Evolutionary conservation across 2,888 invertebrate species (phyloP), one percentile per base, ranked within the genome.

Genomic region (Folsomia candida): DNA sequence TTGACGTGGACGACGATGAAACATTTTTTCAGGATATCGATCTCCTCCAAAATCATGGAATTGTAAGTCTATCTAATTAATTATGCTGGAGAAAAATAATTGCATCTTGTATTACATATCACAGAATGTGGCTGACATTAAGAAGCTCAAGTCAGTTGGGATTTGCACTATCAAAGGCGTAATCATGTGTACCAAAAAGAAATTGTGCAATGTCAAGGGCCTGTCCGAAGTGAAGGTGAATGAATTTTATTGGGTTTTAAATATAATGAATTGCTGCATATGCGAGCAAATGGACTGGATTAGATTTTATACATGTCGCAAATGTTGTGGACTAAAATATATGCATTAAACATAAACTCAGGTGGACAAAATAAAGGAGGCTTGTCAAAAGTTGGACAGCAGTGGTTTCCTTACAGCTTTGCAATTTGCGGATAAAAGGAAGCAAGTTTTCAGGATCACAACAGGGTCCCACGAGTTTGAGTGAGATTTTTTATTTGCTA

Each of bases 101-200:
- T 67, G 4, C 22, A 20, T 54, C 61, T 14, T 37, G 26, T 69
- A 25, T 59, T 3, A 26, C 64, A 26, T 22, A 22, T 61, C 9
- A 25, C 61, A 83, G 84, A 88, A 89, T 83, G 88, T 88, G 60
- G 89, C 89, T 2, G 92, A 92, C 81, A 89, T 92, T 28, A 90
- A 90, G 83, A 90, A 90, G 82, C 82, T 92, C 77, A 91, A 92
- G 83, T 85, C 86, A 18, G 87, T 87, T 61, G 92, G 92, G 76
- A 90, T 92, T 80, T 91, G 91, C 81, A 92, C 92, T 0, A 87
- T 92, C 62, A 91, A 90, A 85, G 92, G 92, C 0, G 85, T 92
- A 68, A 90, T 91, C 82, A 92, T 92, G 92, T 88, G 87, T 1
- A 91, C 91, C 14, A 88, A 87, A 81, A 91, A 90, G 81, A 90